Conservation (phyloP, 2,797 vertebrate genomes). For the Sebastes umbrosus region DNA sequence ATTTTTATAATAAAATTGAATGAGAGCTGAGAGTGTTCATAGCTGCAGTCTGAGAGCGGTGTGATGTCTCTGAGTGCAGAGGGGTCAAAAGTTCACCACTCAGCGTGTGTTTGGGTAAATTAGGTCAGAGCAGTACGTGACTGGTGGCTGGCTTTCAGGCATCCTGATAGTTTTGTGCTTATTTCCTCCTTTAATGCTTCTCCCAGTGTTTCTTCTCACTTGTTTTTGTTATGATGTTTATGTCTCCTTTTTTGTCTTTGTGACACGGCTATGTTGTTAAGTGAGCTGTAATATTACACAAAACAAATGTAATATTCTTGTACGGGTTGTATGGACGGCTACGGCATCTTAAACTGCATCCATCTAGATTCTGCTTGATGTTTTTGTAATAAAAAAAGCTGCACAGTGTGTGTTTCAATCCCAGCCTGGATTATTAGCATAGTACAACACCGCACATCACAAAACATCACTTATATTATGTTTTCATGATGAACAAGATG, state of each 20-base stretch:
- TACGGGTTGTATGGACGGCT: not conserved
- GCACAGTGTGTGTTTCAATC: not conserved
- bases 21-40: no score
- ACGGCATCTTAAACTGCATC: not conserved
- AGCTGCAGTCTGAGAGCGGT: not conserved
- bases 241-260: not conserved
- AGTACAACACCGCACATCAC: no score
- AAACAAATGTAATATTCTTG: not conserved
- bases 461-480: no score
- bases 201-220: not conserved
- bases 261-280: not conserved
- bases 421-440: not conserved
- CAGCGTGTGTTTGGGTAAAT: not conserved
- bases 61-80: not conserved
- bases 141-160: not conserved
- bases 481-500: not conserved
- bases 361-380: not conserved
- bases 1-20: not conserved
- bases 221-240: not conserved
- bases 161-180: not conserved
- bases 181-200: not conserved
- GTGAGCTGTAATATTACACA: not conserved
- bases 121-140: not conserved
- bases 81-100: constrained; percentile 3
- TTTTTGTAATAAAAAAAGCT: not conserved